phyloP scores from a whole-genome alignment of 2,113 vertebrate genomes.

The Notothenia rossii region DNA sequence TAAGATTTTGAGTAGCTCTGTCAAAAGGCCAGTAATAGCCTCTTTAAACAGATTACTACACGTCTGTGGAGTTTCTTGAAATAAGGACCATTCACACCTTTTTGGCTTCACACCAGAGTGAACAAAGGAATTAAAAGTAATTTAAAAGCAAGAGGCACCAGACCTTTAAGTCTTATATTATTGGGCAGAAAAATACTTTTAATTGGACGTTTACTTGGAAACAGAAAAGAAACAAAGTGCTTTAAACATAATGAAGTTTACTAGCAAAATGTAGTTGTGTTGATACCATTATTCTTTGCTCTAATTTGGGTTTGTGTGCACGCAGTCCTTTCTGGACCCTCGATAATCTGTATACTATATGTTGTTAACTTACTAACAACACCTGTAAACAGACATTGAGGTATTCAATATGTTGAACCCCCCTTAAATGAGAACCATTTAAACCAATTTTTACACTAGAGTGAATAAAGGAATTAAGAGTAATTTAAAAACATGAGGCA shows the following conservation, averaged over 20 bases:
- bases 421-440: not conserved
- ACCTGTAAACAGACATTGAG: not conserved
- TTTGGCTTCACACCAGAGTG: not conserved
- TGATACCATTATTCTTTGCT: no score
- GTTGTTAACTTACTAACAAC: not conserved
- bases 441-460: not conserved
- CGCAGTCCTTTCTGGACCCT: no score
- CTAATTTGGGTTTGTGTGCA: no score
- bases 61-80: not conserved
- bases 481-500: not conserved
- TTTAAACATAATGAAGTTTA: not conserved
- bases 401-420: not conserved
- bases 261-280: no score
- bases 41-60: not conserved
- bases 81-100: not conserved
- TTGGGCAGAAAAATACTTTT: not conserved
- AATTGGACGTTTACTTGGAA: not conserved
- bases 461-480: not conserved
- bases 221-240: not conserved
- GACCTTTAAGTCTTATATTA: not conserved
- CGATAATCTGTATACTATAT: no score
- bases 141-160: not conserved
- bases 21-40: no score
- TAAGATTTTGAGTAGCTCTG: no score
- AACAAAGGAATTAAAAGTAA: not conserved